Conservation (phyloP, 2,113 vertebrate genomes). For the Channa maculata region DNA sequence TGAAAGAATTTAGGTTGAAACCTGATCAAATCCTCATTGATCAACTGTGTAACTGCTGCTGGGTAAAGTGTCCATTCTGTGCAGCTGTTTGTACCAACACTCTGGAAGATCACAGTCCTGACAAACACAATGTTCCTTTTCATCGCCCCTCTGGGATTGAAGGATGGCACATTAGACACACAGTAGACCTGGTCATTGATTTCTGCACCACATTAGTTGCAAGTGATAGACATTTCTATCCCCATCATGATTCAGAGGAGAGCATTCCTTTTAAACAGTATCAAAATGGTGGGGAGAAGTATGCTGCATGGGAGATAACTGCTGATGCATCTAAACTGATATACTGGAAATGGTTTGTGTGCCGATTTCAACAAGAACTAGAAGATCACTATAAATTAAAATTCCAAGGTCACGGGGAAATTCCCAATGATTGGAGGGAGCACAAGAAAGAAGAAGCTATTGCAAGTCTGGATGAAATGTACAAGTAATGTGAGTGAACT, state of each 20-base stretch:
- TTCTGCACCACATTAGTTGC: conserved; percentile 68
- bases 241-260: fast-evolving
- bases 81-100: conserved; percentile 74
- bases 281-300: conserved; percentile 46
- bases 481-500: background rate
- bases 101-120: conserved; percentile 36
- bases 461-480: conserved; percentile 43
- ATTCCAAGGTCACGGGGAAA: background rate
- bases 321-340: conserved; percentile 70
- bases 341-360: conserved; percentile 87
- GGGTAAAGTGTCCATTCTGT: conserved; percentile 76
- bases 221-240: background rate
- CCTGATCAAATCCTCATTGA: conserved; percentile 60
- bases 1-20: background rate
- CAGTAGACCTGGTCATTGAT: background rate
- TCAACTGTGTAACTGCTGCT: conserved; percentile 73
- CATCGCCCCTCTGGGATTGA: conserved; percentile 48
- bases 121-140: conserved; percentile 49
- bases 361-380: conserved; percentile 72
- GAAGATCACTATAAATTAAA: conserved; percentile 40
- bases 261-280: conserved; percentile 56
- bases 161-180: conserved; percentile 8
- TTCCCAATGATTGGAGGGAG: conserved; percentile 24
- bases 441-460: conserved; percentile 37
- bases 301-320: conserved; percentile 73